These are phyloP conservation scores for Erebia epiphron DNA, from an alignment of 2,888 invertebrate genomes.

Conservation along the genomic window DNA sequence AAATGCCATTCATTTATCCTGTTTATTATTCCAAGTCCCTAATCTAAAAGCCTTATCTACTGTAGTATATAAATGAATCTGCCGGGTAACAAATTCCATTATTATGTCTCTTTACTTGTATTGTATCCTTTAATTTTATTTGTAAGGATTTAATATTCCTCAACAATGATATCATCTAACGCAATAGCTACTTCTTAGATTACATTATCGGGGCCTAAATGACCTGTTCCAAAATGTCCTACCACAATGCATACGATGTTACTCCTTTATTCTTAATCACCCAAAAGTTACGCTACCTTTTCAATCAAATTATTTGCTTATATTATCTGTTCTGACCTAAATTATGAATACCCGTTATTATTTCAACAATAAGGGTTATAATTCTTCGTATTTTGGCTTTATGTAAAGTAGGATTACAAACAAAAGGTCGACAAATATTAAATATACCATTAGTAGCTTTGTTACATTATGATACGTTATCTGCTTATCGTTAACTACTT, in stretches of 20 bases:
- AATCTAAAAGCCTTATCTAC: no score
- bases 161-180: not conserved
- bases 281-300: slow-evolving; percentile 22
- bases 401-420: slow-evolving; percentile 12
- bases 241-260: not conserved
- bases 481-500: slow-evolving; percentile 30
- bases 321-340: slow-evolving; percentile 14
- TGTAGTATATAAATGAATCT: no score
- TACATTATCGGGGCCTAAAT: not conserved
- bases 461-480: slow-evolving; percentile 32
- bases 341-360: not conserved
- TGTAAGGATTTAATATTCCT: no score
- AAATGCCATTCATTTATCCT: not conserved
- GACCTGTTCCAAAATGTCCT: slow-evolving; percentile 12
- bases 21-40: not conserved
- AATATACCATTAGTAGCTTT: slow-evolving; percentile 30
- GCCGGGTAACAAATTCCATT: no score
- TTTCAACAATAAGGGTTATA: not conserved
- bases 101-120: no score
- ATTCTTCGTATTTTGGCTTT: not conserved
- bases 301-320: slow-evolving; percentile 12
- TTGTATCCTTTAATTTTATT: no score
- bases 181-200: slow-evolving; percentile 1
- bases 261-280: not conserved
- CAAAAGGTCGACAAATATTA: slow-evolving; percentile 22